Base-by-base conservation (phyloP, 2,797 vertebrate species). In the Meriones psammophilus region DNA sequence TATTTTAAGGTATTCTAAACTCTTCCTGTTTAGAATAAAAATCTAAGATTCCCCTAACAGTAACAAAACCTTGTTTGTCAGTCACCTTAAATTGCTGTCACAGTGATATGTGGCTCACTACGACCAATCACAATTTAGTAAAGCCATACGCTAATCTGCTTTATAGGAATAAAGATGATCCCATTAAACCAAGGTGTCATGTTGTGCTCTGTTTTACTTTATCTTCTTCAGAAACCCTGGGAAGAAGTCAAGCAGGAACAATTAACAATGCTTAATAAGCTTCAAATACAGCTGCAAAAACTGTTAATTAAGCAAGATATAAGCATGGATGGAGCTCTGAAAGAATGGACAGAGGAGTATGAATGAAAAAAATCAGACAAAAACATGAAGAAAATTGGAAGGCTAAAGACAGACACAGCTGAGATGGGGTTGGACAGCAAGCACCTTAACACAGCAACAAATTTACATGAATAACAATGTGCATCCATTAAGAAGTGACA, bases 171-270 rank as follows among this genome's bases (percentile, higher is more conserved):
- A 68, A 86, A 78, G 62, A 78, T 68, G 64, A 92, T 36, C 84
- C 56, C 42, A 68, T 54, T 36, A 88, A 88, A 80, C 46, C 33
- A 81, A 54, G 30, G 28, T 69, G 5, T 58, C 71, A 10, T 10
- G 26, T 0, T 58, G 4, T 66, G 69, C 39, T 92, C 64, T 54
- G 28, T 77, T 92, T 94, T 81, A 92, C 12, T 87, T 42, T 64
- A 80, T 46, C 18, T 76, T 83, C 68, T 58, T 28, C 74, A 94
- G 30, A 22, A 81, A 71, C 42, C 80, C 24, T 26, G 56, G 58
- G 62, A 88, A 94, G 78, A 91, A 94, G 96, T 39, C 88, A 91
- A 96, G 64, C 46, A 80, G 24, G 71, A 91, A 50, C 24, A 73
- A 84, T 87, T 86, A 86, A 58, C 64, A 76, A 69, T 50, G 12